Base-by-base conservation (phyloP, 2,888 invertebrate species). In the Altica lythri region DNA sequence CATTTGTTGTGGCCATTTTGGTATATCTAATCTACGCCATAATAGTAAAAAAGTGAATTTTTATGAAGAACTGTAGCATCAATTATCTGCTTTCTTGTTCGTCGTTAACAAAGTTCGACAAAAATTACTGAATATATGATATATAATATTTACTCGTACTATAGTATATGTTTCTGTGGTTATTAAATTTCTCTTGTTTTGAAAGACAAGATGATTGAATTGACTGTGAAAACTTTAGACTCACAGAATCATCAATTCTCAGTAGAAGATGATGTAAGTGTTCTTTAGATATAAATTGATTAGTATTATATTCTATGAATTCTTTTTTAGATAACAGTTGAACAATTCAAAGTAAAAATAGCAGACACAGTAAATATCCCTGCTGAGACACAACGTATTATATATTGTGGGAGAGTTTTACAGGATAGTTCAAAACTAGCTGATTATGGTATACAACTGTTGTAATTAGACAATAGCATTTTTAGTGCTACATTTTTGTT, bases 331-430 rank as follows among this genome's bases (percentile, higher is more conserved):
- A 84, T 86, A 54, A 92, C 92, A 25, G 89, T 94, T 45, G 82
- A 84, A 53, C 83, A 90, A 72, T 87, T 94, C 68, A 94, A 94
- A 75, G 86, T 88, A 64, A 82, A 84, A 64, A 89, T 94, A 60
- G 84, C 86, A 2, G 86, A 86, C 44, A 83, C 86, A 59, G 89
- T 96, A 62, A 85, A 83, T 53, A 89, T 96, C 64, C 82, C 90
- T 16, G 86, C 88, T 4, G 88, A 88, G 57, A 85, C 88, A 40
- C 96, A 96, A 74, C 83, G 96, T 53, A 83, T 97, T 29, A 97
- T 97, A 66, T 96, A 92, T 74, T 92, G 92, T 73, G 97, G 97
- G n/a, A 82, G 92, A 75, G 94, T 96, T 17, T 79, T 97, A 44
- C 89, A 90, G 70, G 92, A 97, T 80, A 92, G 90, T 9, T 89